Base-by-base conservation (phyloP, 2,888 invertebrate genomes). In the Acanthococcus lagerstroemiae region DNA sequence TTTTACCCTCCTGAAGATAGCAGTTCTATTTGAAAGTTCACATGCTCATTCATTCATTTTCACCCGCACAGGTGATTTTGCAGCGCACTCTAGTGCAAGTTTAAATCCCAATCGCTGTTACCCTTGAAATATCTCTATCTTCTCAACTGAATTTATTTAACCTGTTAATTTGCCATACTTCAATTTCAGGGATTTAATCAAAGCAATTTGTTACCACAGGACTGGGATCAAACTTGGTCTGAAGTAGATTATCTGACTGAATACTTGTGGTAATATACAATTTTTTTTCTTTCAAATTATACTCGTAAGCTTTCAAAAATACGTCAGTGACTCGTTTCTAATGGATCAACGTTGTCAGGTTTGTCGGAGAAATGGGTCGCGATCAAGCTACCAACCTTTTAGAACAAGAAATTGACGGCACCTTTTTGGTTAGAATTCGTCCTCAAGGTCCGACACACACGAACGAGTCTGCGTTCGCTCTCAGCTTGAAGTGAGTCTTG, bases 341-440 rank as follows among this genome's bases (percentile, higher is more conserved):
- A n/a, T n/a, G n/a, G n/a, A n/a, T n/a, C n/a, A n/a, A 37, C 12
- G n/a, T n/a, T 21, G 68, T 74, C 54, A 82, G 85, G 90, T 91
- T 89, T 76, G 91, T 88, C 55, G 90, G 90, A 7, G 89, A 88
- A 77, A 90, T 91, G 90, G 88, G 88, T 27, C 82, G 91, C 66
- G 87, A 87, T 72, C 83, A 82, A 68, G 91, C 91, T 9, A 83
- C 88, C 45, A 78, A 81, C 68, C 83, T 86, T 58, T 78, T 92
- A 69, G 88, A 89, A 73, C 81, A 82, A 69, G 83, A 91, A 68
- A 84, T 86, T 73, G 84, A 89, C 76, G 92, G 91, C 72, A 91
- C 92, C n/a, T 92, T 88, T 79, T 80, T 92, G 75, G 79, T 92
- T 72, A 81, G 91, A 63, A 84, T 89, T 71, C 82, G 91, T 12